Percentiles rank a stretch among this genome's conserved stretches.
Evolutionary conservation across 2,797 vertebrate genomes (phyloP).

Genomic region (Ctenosaura bakeri): DNA sequence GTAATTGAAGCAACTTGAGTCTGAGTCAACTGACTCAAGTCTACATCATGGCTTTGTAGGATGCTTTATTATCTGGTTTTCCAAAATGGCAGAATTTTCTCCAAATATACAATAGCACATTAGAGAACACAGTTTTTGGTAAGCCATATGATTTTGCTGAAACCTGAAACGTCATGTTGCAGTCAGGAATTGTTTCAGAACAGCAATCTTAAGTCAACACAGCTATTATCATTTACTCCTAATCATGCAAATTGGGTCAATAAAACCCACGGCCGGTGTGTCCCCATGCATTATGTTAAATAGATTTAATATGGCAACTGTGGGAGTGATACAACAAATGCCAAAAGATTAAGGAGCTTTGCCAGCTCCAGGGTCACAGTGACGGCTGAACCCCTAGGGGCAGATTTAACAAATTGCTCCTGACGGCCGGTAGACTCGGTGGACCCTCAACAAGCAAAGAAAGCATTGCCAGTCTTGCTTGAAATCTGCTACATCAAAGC

Average conservation of each 20-base stretch:
- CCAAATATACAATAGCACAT: neutral
- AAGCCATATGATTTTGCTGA: neutral
- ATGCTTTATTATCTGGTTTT: neutral
- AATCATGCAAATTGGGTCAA: neutral
- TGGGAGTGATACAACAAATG: neutral
- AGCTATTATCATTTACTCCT: neutral
- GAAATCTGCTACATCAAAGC: conserved; percentile 15
- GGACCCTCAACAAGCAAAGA: conserved; percentile 29
- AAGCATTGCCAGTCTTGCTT: neutral
- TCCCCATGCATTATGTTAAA: neutral
- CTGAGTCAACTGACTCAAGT: too few relatives aligned
- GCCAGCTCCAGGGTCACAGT: neutral
- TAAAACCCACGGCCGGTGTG: neutral
- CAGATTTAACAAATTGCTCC: conserved; percentile 27
- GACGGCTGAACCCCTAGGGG: neutral
- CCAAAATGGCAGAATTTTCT: neutral
- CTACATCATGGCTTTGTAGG: too few relatives aligned
- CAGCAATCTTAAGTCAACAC: neutral
- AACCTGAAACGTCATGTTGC: neutral
- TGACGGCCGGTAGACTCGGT: conserved; percentile 28
- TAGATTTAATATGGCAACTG: conserved; percentile 25
- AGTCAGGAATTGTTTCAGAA: neutral
- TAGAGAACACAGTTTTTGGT: neutral
- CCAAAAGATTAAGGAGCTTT: neutral
- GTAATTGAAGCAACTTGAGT: too few relatives aligned